These are phyloP conservation scores for Menidia menidia DNA, from an alignment of 2,797 vertebrate species.

Conservation along the genomic window DNA sequence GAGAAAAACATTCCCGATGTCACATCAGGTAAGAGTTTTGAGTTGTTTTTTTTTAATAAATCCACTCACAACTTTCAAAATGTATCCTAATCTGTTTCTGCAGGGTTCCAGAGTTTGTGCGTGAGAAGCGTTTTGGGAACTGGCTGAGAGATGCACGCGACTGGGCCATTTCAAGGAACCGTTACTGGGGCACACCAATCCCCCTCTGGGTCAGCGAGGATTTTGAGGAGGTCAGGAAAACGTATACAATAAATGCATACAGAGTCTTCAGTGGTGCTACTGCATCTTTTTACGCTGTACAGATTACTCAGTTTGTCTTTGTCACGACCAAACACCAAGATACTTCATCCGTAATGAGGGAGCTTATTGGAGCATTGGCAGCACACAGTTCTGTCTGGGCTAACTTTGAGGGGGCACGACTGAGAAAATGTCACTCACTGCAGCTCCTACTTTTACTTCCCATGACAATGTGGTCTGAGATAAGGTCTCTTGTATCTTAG, in stretches of 20 bases:
- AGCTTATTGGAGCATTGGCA: constrained; percentile 11
- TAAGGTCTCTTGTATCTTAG: constrained; percentile 10
- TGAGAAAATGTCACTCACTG: constrained; percentile 49
- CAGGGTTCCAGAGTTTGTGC: constrained; percentile 97
- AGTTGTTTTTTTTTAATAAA: background rate
- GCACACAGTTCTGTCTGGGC: constrained; percentile 36
- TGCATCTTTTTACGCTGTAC: constrained; percentile 20
- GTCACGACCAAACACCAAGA: constrained; percentile 45
- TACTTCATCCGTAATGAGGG: constrained; percentile 23
- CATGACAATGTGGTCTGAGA: constrained; percentile 23
- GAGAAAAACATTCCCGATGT: background rate
- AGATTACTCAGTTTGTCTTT: constrained; percentile 39
- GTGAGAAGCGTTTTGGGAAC: constrained; percentile 97
- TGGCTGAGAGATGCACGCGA: constrained; percentile 96
- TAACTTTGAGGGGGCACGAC: constrained; percentile 33
- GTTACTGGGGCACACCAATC: constrained; percentile 98
- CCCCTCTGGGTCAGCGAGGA: constrained; percentile 97
- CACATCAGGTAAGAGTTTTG: background rate
- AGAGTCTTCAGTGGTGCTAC: constrained; percentile 25
- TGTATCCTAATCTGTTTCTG: constrained; percentile 8
- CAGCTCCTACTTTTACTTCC: constrained; percentile 44
- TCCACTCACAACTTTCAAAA: background rate
- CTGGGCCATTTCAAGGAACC: constrained; percentile 96
- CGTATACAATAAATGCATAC: constrained; percentile 13
- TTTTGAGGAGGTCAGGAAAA: constrained; percentile 78